Percentiles rank a stretch among this genome's conserved stretches.
Conservation (phyloP, 2,888 invertebrate genomes). For the Argyresthia goedartella region DNA sequence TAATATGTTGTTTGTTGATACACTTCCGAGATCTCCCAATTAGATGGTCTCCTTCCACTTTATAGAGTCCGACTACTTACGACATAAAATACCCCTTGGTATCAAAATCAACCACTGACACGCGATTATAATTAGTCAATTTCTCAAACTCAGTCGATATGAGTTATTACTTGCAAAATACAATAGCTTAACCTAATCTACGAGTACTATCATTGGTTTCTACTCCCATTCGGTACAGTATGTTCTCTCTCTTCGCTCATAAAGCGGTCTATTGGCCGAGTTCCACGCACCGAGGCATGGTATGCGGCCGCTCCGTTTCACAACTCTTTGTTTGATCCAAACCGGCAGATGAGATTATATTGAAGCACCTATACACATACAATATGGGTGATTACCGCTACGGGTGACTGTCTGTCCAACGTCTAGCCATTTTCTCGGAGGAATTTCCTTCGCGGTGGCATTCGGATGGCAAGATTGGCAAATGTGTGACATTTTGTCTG, state of each 20-base stretch:
- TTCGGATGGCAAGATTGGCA: constrained; percentile 31
- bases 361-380: constrained; percentile 6
- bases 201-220: constrained; percentile 20
- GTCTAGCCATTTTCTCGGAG: constrained; percentile 58
- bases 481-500: constrained; percentile 34
- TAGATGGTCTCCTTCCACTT: no score
- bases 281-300: constrained; percentile 41
- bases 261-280: constrained; percentile 50
- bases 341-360: constrained; percentile 26
- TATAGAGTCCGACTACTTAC: no score
- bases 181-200: neutral
- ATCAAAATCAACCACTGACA: no score
- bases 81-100: no score
- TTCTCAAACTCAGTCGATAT: no score
- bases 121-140: no score
- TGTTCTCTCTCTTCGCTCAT: constrained; percentile 32
- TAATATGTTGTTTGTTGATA: no score
- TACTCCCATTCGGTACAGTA: constrained; percentile 22
- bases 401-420: constrained; percentile 49
- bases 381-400: neutral
- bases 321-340: constrained; percentile 55
- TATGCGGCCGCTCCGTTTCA: constrained; percentile 54
- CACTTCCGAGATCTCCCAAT: no score
- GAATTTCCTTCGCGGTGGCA: constrained; percentile 48
- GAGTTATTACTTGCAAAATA: no score